Evolutionary conservation across 2,797 vertebrate genomes (phyloP), one percentile per base, ranked within the genome.

Genomic region (Emydoidea blandingii): DNA sequence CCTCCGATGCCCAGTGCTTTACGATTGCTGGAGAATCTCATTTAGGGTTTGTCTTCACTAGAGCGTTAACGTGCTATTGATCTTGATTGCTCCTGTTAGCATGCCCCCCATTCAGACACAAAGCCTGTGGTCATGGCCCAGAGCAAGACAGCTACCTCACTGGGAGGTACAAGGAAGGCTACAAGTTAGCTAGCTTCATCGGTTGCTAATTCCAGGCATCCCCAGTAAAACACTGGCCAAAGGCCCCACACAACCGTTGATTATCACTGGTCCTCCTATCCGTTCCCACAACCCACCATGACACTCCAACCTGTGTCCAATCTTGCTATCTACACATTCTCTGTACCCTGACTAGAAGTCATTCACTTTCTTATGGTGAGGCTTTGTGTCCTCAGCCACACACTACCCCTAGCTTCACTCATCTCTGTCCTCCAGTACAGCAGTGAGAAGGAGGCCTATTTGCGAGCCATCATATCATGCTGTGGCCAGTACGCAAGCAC

Each of bases 41-140:
- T 92, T 93, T 91, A 93, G 16, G 34, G 86, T 53, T 90, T 97
- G 89, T 91, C 79, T 93, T 89, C 81, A 95, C 81, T 83, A 93
- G 59, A 95, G 89, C 81, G 95, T 94, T 95, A 81, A 96, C 94
- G 91, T 93, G 84, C 86, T 94, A 68, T 81, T 96, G 87, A 96
- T 91, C 86, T 88, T 49, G 27, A 76, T 81, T 95, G 83, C 94
- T 91, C 85, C 91, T 78, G 44, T 49, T 49, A 78, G 65, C 95
- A 76, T 79, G 54, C 57, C 83, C 54, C 57, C 14, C 82, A 25
- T 34, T 74, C 82, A 96, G 12, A 37, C 65, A 72, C 18, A 72
- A 41, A 72, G 11, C 9, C 5, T 8, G 21, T 18, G 5, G n/a
- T 49, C 27, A 47, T 15, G 44, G 44, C 74, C 15, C 84, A 86